Evolutionary conservation across 2,113 vertebrate species (phyloP), one percentile per base, ranked within the genome.

Genomic region (Ivindomyrus marchei): DNA sequence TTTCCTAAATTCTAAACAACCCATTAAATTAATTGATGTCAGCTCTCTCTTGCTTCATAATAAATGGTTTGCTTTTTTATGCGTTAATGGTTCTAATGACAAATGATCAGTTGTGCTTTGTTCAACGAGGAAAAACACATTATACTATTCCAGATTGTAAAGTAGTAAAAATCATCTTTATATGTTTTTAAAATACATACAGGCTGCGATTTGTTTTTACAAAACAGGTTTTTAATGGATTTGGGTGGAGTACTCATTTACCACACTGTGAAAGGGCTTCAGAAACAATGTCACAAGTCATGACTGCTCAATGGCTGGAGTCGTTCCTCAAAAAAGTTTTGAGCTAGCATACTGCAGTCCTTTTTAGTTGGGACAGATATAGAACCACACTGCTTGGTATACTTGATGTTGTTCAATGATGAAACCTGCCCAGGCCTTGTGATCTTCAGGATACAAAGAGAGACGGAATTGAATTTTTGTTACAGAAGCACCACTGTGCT

Each of bases 171-270:
- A 77, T 39, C 11, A 77, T 47, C 21, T 46, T 84, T 83, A 21
- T 83, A 21, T 83, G 42, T 17, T 83, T 85, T n/a, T 85, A 24
- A 42, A 80, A 80, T 80, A 42, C 7, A 80, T 19, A 6, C 74
- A 80, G 36, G 36, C 45, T 24, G 17, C 9, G 1, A 11, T 85
- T 85, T 84, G 15, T 84, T 47, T 46, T 85, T 47, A 10, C 3
- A 47, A 47, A 85, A 24, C 83, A 46, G 83, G 83, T 85, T 85
- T 84, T 85, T 46, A 85, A 85, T 47, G 21, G 83, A 47, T 85
- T 85, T 85, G 39, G 83, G 17, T 47, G 42, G 83, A 85, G 42
- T 47, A 85, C 9, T 85, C 83, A n/a, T 47, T 47, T 85, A 24
- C 83, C 24, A 21, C 19, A 21, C 39, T 4, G 42, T 85, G 83